Conservation (phyloP, 2,888 invertebrate genomes). For the Hyppa rectilinea region DNA sequence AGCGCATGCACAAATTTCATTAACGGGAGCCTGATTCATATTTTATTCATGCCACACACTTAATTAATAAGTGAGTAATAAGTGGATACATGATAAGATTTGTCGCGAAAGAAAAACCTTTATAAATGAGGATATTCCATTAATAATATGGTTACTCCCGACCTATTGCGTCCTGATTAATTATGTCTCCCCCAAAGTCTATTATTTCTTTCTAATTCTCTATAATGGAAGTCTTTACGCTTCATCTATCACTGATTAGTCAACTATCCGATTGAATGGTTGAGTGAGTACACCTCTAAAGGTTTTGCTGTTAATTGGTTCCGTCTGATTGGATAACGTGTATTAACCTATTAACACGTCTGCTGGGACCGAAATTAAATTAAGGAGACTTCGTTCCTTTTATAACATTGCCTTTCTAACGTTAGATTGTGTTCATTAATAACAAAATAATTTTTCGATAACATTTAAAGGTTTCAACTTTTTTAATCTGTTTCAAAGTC, state of each 20-base stretch:
- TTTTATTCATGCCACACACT: constrained; percentile 66
- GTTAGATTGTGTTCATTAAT: too few species aligned
- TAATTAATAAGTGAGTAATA: constrained; percentile 69
- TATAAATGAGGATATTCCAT: constrained; percentile 62
- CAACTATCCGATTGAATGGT: constrained; percentile 56
- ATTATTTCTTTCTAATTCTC: constrained; percentile 62
- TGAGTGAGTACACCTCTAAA: constrained; percentile 60
- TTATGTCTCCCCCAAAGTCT: constrained; percentile 72
- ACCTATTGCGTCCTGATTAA: constrained; percentile 74
- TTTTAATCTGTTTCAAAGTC: too few species aligned
- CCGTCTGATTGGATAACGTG: constrained; percentile 48
- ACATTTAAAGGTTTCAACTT: too few species aligned
- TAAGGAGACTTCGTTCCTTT: constrained; percentile 26
- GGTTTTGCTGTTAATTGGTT: constrained; percentile 62
- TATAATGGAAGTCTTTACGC: constrained; percentile 34
- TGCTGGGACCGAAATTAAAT: constrained; percentile 30
- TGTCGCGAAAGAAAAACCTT: constrained; percentile 55
- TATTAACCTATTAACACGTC: constrained; percentile 57
- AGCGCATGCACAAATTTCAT: constrained; percentile 67
- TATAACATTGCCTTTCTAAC: constrained; percentile 10
- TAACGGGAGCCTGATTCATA: constrained; percentile 60
- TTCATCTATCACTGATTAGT: constrained; percentile 63
- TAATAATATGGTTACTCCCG: constrained; percentile 72
- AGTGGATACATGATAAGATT: constrained; percentile 66
- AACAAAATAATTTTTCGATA: too few species aligned